Evolutionary conservation across 2,888 invertebrate genomes (phyloP), one percentile per base, ranked within the genome.

Genomic region (Amaurobius ferox): DNA sequence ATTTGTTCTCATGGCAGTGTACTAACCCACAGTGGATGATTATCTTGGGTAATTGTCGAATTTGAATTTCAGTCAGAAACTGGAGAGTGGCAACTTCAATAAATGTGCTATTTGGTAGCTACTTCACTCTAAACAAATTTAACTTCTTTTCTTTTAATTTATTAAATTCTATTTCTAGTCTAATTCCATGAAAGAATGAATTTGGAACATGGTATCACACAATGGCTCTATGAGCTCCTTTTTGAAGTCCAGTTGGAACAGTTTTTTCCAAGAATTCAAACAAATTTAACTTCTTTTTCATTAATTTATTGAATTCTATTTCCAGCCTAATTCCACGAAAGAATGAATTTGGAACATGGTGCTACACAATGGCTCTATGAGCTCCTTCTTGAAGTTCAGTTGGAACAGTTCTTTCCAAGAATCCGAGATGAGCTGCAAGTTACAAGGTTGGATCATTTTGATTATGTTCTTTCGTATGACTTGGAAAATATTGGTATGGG

Each of bases 401-500:
- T 98, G 86, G 95, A 95, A 89, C 97, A 97, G 91, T 98, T 98
- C 92, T 95, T 96, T 90, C 94, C 95, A 76, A 94, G 96, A 88
- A 95, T 98, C 81, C 93, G 97, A 88, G 98, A 98, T 93, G 97
- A 98, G 91, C 93, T 98, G 55, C 93, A 96, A 94, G 94, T 98
- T 81, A 97, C 98, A 40, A 93, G 97, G 87, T 92, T 98, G 90
- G 95, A 97, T 74, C 99, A 99, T 92, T 99, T 99, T 91, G 98
- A 98, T 90, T 97, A 96, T 93, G 98, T 99, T n/a, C 96, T 96
- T 90, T 93, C 96, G 0, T 97, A 98, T 89, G 98, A 99, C 92
- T 93, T 99, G 90, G 98, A 98, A 91, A 96, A 96, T 90, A 96
- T 98, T 90, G 98, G 98, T 0, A 94, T 99, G 90, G 97, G 98